Base-by-base conservation (phyloP, 2,113 vertebrate species). In the Gobio gobio region DNA sequence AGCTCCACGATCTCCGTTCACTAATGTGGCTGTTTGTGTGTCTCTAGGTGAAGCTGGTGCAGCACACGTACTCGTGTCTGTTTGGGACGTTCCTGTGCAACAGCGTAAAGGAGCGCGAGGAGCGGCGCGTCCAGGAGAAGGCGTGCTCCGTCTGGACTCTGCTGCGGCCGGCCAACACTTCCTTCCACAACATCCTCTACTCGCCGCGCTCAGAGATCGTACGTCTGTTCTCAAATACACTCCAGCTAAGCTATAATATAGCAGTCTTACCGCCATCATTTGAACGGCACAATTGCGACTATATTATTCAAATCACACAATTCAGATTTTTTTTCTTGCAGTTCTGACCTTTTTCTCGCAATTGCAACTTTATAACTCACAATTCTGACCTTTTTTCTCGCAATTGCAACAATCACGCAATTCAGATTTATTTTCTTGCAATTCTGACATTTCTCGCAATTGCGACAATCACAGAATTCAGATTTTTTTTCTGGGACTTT, bases 71-170 rank as follows among this genome's bases (percentile, higher is more conserved):
- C 92, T 99, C 98, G 84, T 99, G 98, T 93, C 95, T 99, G 89
- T 99, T 98, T 86, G 98, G 98, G 90, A 99, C 98, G 92, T 99
- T 99, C 95, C 95, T 99, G 94, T 98, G 98, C 91, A 99, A 99
- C 96, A 98, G 97, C 2, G 95, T 96, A 63, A 99, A 98, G 90
- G 98, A 99, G 92, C 93, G 98, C 87, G 97, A 97, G 84, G 98
- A 99, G 76, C 95, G 95, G 40, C 95, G 97, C 49, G 96, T 97
- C 86, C 96, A 97, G 92, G 97, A 99, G 91, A 95, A 97, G 86
- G 99, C 97, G 16, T 99, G 98, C 90, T 99, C 97, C 0, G 96
- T 98, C 61, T 99, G 98, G 98, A 99, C 98, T 3, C 95, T 99
- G 89, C 96, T 99, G 86, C 95, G 98, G 85, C 95, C 97, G 40